Evolutionary conservation across 2,113 vertebrate species (phyloP), one percentile per base, ranked within the genome.

Genomic region (Oreochromis tanganicae): DNA sequence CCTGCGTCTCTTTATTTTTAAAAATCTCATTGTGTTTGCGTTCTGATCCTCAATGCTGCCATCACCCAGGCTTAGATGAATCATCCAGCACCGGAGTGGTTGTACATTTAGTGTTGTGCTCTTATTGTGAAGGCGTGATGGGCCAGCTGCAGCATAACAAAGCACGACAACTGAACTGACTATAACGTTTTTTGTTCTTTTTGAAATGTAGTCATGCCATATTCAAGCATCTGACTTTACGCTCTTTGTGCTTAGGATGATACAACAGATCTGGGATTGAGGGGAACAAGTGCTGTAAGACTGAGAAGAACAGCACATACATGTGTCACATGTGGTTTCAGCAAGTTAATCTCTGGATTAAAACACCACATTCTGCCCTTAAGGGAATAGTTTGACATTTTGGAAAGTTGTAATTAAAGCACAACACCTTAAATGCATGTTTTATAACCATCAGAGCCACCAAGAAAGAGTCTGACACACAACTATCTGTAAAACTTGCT

Each of bases 11-110:
- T 75, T 85, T 73, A 73, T 87, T 84, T 80, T 55, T 34, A 55
- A 80, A 79, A 66, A 90, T 88, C 57, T 81, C 57, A 84, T 82
- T 80, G 89, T 91, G 48, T 88, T 85, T 71, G 50, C 9, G 2
- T 5, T 89, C 81, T 61, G 83, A 79, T 81, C 54, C 55, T 81
- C 56, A 14, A 79, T 7, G 24, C 32, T 21, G 59, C 79, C 80
- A 17, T 46, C 43, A 38, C 75, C 59, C 61, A 52, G 41, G 85
- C 41, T 80, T 68, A 10, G 83, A 80, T 27, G 12, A 50, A 78
- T 78, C 71, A 78, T 8, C 10, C 82, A 82, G 87, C 82, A 88
- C 63, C 85, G 3, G 9, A 52, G 61, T 21, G 4, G 73, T 21
- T 36, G 57, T 80, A 38, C 7, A 1, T 79, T 86, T 85, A 66